Evolutionary conservation across 1,140 invertebrate genomes (phyloP).

Genomic region (Plodia interpunctella): DNA sequence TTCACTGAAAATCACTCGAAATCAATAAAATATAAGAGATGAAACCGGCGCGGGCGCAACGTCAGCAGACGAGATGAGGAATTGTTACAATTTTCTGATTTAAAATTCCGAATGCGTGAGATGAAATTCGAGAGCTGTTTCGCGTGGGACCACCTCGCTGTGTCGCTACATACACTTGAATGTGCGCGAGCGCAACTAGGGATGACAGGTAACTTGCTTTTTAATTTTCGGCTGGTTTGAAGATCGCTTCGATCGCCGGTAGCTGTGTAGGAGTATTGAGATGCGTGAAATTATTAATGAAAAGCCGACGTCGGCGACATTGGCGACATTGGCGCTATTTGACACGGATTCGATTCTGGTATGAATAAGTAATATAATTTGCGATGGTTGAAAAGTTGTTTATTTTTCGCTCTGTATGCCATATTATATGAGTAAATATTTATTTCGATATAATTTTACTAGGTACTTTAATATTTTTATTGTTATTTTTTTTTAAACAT

Average conservation of each 20-base stretch:
- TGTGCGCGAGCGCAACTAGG: slow-evolving; percentile 38
- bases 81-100: slow-evolving; percentile 32
- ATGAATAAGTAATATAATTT: background rate
- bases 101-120: slow-evolving; percentile 40
- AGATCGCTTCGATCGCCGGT: background rate
- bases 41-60: slow-evolving; percentile 16
- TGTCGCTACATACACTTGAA: slow-evolving; percentile 51
- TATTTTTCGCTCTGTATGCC: too few species aligned
- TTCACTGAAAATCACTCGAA: too few species aligned
- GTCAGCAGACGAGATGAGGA: background rate
- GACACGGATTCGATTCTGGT: background rate
- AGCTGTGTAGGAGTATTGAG: slow-evolving; percentile 5
- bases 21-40: background rate
- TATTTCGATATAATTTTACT: too few species aligned
- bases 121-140: slow-evolving; percentile 21
- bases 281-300: slow-evolving; percentile 3
- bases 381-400: background rate
- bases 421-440: too few species aligned
- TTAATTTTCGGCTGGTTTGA: slow-evolving; percentile 36
- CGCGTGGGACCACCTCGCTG: slow-evolving; percentile 55
- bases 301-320: background rate
- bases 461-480: too few species aligned
- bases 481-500: too few species aligned
- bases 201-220: slow-evolving; percentile 55
- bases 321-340: background rate